Conservation (phyloP, 1,140 invertebrate genomes). For the Periplaneta americana region DNA sequence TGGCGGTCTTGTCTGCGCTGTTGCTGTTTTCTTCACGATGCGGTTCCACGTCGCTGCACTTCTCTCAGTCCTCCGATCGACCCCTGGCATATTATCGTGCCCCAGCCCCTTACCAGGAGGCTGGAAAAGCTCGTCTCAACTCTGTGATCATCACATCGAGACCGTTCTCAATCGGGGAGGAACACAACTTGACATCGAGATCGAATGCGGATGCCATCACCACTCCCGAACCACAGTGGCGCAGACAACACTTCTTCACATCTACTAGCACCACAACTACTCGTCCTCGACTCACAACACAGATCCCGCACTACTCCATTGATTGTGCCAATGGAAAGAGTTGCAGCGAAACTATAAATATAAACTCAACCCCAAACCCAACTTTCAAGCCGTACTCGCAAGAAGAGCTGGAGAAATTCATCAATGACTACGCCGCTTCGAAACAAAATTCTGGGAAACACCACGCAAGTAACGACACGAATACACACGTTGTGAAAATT, state of each 20-base stretch:
- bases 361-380: neutral
- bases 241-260: neutral
- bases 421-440: neutral
- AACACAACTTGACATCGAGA: neutral
- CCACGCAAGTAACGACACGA: neutral
- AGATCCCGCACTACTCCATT: neutral
- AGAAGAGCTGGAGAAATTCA: conserved; percentile 4
- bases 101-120: neutral
- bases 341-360: neutral
- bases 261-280: neutral
- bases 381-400: conserved; percentile 12
- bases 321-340: neutral
- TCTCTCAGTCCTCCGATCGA: neutral
- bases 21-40: neutral
- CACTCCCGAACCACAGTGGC: neutral
- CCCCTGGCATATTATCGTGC: neutral
- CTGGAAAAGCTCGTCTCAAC: neutral
- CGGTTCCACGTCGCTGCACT: neutral
- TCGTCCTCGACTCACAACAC: neutral
- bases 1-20: neutral
- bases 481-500: neutral
- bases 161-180: neutral
- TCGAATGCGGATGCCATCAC: neutral
- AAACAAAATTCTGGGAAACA: neutral
- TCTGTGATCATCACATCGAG: conserved; percentile 3